phyloP scores from a whole-genome alignment of 2,888 invertebrate species.

The Apantesis nais region DNA sequence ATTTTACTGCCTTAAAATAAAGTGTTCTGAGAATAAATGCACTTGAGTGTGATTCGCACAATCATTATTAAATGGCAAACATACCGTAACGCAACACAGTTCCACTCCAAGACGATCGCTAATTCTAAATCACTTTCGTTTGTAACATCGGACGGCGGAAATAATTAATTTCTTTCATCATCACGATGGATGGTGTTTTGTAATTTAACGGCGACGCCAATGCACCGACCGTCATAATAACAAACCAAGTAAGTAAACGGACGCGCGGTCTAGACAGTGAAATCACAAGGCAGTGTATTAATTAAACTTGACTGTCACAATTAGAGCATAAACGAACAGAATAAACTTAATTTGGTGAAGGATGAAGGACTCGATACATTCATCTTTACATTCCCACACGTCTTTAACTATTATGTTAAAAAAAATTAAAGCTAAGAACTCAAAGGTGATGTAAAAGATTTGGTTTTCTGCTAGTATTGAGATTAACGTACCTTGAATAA shows the following conservation, averaged over 20 bases:
- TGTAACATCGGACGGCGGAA: conserved; percentile 64
- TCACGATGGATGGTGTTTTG: conserved; percentile 61
- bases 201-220: conserved; percentile 53
- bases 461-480: conserved; percentile 28
- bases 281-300: conserved; percentile 67
- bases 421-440: conserved; percentile 19
- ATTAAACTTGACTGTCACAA: conserved; percentile 65
- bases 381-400: conserved; percentile 12
- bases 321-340: conserved; percentile 61
- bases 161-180: conserved; percentile 69
- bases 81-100: conserved; percentile 19
- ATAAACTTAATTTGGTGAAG: conserved; percentile 37
- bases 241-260: conserved; percentile 54
- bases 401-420: conserved; percentile 13
- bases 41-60: conserved; percentile 9
- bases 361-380: conserved; percentile 16
- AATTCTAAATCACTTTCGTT: conserved; percentile 69
- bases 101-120: conserved; percentile 36
- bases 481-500: conserved; percentile 53
- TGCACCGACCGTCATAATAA: conserved; percentile 53
- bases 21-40: conserved; percentile 8
- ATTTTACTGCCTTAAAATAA: conserved; percentile 12
- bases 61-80: conserved; percentile 22
- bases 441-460: conserved; percentile 18
- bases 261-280: conserved; percentile 67